Evolutionary conservation across 64 coral and sea anemone species (phyloP).

Genomic region (Montipora sp.): DNA sequence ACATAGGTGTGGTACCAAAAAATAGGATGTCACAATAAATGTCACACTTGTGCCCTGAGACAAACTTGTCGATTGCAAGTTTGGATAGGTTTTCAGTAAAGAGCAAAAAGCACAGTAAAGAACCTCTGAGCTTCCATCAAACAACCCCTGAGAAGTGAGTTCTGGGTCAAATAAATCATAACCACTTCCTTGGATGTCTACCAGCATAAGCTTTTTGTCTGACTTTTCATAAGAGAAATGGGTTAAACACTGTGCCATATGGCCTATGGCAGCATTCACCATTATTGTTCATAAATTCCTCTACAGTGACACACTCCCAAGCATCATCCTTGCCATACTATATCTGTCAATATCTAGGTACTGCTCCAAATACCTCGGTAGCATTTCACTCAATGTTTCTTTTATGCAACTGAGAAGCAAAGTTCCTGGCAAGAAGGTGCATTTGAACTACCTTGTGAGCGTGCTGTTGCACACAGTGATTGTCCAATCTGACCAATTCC

Average conservation of each 20-base stretch:
- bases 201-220: conserved; percentile 24
- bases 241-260: conserved; percentile 39
- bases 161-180: conserved; percentile 62
- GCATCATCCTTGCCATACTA: conserved; percentile 49
- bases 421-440: conserved; percentile 71
- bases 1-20: no score
- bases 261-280: conserved; percentile 19
- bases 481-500: conserved; percentile 34
- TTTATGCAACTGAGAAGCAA: conserved; percentile 64
- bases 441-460: conserved; percentile 65
- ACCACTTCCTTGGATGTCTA: conserved; percentile 54
- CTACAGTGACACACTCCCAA: conserved; percentile 68
- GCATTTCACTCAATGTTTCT: conserved; percentile 51
- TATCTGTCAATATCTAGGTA: conserved; percentile 64
- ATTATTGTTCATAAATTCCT: conserved; percentile 78
- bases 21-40: conserved; percentile 18
- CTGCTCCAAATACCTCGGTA: conserved; percentile 63
- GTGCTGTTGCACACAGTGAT: conserved; percentile 40
- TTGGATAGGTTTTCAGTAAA: conserved; percentile 31
- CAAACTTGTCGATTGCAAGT: conserved; percentile 48
- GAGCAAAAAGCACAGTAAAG: conserved; percentile 14
- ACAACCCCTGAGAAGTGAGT: conserved; percentile 42
- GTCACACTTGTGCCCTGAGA: conserved; percentile 37
- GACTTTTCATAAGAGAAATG: conserved; percentile 65
- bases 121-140: conserved; percentile 35